phyloP scores from a whole-genome alignment of 2,888 invertebrate species.

The Zaprionus obscuricornis region DNA sequence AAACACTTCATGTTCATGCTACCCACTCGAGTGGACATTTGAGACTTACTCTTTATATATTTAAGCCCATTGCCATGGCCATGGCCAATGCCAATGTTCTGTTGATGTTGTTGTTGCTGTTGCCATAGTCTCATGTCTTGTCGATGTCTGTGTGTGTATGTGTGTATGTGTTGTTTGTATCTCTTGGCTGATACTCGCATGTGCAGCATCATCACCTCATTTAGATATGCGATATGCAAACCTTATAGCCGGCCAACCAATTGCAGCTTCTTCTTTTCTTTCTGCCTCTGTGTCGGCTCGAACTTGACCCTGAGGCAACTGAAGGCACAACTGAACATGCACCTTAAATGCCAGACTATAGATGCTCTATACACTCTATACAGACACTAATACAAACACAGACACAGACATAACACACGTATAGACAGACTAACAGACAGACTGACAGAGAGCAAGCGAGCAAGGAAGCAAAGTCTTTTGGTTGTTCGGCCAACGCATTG shows the following conservation, averaged over 20 bases:
- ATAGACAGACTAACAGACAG: no score
- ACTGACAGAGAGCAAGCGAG: no score
- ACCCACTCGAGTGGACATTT: slow-evolving; percentile 77
- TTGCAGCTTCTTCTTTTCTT: slow-evolving; percentile 30
- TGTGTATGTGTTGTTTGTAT: slow-evolving; percentile 58
- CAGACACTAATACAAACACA: no score
- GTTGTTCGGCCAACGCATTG: slow-evolving; percentile 73
- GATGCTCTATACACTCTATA: slow-evolving; percentile 10
- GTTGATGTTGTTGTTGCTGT: slow-evolving; percentile 18
- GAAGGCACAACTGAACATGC: slow-evolving; percentile 73
- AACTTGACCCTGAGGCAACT: slow-evolving; percentile 76
- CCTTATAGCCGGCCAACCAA: slow-evolving; percentile 59
- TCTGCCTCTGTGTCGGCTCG: slow-evolving; percentile 29
- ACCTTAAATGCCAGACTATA: slow-evolving; percentile 68
- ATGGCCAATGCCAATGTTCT: slow-evolving; percentile 13
- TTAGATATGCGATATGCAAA: slow-evolving; percentile 76
- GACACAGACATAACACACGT: no score
- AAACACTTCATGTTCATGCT: slow-evolving; percentile 79
- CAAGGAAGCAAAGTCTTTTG: slow-evolving; percentile 27
- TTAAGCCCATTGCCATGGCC: slow-evolving; percentile 40
- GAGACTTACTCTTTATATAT: slow-evolving; percentile 59
- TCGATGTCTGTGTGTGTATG: slow-evolving; percentile 18
- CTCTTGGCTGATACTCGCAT: slow-evolving; percentile 68
- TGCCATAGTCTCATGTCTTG: slow-evolving; percentile 19
- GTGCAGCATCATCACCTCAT: slow-evolving; percentile 77